phyloP scores from a whole-genome alignment of 2,113 vertebrate genomes.

The Henicopernis longicauda region DNA sequence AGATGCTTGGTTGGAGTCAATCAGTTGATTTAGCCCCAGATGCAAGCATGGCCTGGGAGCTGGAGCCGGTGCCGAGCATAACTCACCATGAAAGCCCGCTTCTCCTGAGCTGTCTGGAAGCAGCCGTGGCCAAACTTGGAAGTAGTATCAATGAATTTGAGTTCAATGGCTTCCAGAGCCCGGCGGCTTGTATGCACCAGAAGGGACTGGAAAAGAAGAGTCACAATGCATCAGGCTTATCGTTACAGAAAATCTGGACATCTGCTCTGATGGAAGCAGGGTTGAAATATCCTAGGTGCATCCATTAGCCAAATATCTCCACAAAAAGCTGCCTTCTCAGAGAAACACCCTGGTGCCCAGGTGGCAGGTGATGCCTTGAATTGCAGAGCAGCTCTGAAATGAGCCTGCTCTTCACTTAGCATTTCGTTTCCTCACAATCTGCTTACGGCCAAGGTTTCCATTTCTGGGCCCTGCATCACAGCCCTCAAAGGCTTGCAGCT shows the following conservation, averaged over 20 bases:
- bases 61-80: rapidly evolving
- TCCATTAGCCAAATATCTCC: background rate
- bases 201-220: constrained; percentile 70
- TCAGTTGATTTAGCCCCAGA: background rate
- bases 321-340: background rate
- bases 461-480: background rate
- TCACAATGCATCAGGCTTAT: background rate
- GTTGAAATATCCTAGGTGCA: background rate
- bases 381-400: background rate
- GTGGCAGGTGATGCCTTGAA: background rate
- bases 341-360: background rate
- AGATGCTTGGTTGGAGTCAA: background rate
- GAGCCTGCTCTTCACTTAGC: background rate
- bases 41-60: background rate
- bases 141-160: constrained; percentile 85
- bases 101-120: constrained; percentile 83
- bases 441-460: background rate
- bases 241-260: rapidly evolving
- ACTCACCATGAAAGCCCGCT: constrained; percentile 82
- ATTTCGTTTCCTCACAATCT: background rate
- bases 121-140: constrained; percentile 82
- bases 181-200: constrained; percentile 72
- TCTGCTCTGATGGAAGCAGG: background rate
- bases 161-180: constrained; percentile 72
- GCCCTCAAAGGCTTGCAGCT: background rate